Percentiles rank a stretch among this genome's conserved stretches.
Conservation (phyloP, 2,113 vertebrate species). For the Orcinus orca region DNA sequence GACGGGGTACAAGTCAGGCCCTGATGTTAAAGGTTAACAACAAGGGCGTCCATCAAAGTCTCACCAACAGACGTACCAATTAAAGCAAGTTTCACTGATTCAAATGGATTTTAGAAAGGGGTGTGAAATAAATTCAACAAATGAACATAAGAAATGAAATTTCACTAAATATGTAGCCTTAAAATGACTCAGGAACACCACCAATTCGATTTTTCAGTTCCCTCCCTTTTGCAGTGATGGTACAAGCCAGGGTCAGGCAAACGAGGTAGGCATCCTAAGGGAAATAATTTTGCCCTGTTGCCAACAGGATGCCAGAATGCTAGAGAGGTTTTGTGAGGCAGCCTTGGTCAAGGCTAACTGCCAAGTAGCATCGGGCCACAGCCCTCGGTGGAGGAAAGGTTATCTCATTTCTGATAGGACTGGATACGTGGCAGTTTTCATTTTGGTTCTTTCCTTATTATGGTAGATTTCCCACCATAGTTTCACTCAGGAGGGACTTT, state of each 20-base stretch:
- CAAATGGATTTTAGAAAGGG: not conserved
- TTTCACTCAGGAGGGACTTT: not conserved
- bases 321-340: not conserved
- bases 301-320: not conserved
- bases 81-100: not conserved
- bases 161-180: not conserved
- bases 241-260: not conserved
- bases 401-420: not conserved
- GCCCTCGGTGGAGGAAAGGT: not conserved
- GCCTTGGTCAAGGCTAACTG: not conserved
- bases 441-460: not conserved
- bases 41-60: not conserved
- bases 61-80: not conserved
- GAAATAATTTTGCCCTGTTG: not conserved
- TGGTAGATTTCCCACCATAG: not conserved
- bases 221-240: not conserved
- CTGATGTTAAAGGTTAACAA: not conserved
- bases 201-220: not conserved
- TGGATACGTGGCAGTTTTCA: not conserved
- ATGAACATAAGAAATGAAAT: not conserved
- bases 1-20: not conserved
- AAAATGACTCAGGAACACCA: not conserved
- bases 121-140: not conserved
- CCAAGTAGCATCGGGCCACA: not conserved
- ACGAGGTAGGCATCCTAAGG: not conserved